A percentile compares a stretch with the other conserved stretches of the same genome.
Conservation (phyloP, 2,888 invertebrate genomes). For the Eupithecia vulgata region DNA sequence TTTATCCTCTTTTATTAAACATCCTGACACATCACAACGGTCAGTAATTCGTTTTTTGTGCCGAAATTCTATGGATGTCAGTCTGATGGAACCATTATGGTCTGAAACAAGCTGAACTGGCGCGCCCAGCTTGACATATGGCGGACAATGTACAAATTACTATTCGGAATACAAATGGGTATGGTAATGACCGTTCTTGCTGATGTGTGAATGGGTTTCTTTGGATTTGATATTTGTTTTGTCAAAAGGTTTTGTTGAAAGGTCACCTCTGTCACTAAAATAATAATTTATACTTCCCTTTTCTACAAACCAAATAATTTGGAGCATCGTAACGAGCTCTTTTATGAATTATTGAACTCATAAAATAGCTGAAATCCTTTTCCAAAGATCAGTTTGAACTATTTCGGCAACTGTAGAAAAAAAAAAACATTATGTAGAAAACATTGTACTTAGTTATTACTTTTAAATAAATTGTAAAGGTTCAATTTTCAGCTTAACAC, state of each 20-base stretch:
- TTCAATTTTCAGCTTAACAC: neutral
- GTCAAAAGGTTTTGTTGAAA: neutral
- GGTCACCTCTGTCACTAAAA: neutral
- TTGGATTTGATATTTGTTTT: conserved; percentile 1
- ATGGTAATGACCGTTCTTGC: conserved; percentile 28
- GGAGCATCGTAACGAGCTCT: neutral
- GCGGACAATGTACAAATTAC: conserved; percentile 35
- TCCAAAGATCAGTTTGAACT: neutral
- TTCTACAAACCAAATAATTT: neutral
- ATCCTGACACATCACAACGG: conserved; percentile 40
- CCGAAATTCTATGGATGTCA: conserved; percentile 59
- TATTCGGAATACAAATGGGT: conserved; percentile 34
- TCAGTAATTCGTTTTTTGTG: conserved; percentile 56
- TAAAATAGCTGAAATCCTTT: neutral
- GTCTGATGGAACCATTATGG: conserved; percentile 55
- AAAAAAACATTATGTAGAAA: too few species aligned
- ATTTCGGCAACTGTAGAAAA: neutral
- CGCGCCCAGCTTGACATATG: conserved; percentile 47
- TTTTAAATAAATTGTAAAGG: neutral
- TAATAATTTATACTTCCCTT: neutral
- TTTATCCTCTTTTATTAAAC: conserved; percentile 32
- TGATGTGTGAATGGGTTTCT: conserved; percentile 11
- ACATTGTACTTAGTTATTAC: neutral
- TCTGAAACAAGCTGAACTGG: conserved; percentile 48
- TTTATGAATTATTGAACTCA: neutral